Conservation (phyloP, 2,113 vertebrate genomes). For the Crotalus helleri region DNA sequence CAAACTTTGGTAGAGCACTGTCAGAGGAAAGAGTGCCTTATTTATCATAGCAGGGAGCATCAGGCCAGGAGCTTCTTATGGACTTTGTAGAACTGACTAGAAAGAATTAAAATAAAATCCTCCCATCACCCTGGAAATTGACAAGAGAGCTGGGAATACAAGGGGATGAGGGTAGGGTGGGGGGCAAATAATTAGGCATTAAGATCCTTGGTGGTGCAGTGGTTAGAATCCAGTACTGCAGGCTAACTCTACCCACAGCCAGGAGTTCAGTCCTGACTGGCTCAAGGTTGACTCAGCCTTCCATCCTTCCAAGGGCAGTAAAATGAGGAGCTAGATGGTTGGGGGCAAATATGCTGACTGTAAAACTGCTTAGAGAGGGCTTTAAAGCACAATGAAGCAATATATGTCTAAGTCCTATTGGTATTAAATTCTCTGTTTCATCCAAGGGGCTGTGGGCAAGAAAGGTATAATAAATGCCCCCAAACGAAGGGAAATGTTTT, state of each 20-base stretch:
- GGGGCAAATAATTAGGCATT: neutral
- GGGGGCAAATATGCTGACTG: neutral
- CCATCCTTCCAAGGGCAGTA: neutral
- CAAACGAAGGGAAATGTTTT: neutral
- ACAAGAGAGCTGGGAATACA: neutral
- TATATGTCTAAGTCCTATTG: neutral
- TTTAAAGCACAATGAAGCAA: neutral
- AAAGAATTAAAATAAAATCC: neutral
- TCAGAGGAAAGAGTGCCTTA: neutral
- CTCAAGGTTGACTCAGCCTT: neutral
- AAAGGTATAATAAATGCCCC: neutral
- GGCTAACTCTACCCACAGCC: no score
- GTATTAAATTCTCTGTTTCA: neutral
- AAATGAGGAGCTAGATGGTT: neutral
- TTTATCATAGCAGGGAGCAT: neutral
- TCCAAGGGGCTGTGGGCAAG: neutral
- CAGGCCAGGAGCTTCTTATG: neutral
- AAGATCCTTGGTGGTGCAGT: no score
- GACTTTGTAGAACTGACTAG: neutral
- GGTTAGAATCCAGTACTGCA: no score
- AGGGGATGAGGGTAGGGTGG: no score
- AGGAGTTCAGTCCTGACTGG: no score
- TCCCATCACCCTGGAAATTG: neutral
- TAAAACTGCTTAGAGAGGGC: neutral
- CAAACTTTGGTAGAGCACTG: neutral